phyloP scores from a whole-genome alignment of 2,113 vertebrate species.

The Bubo bubo region DNA sequence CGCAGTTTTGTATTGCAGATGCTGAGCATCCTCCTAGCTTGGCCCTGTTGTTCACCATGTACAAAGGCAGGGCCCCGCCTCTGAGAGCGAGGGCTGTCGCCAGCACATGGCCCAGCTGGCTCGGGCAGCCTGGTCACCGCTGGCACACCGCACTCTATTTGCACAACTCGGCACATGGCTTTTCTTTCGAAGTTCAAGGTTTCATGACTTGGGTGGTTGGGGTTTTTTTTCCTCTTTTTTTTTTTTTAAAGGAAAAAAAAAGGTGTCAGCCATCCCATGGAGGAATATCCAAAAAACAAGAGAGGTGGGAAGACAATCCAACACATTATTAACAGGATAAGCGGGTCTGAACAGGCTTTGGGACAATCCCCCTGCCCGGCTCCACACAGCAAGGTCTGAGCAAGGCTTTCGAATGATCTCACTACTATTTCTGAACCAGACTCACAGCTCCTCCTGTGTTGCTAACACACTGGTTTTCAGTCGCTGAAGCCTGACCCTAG shows the following conservation, averaged over 20 bases:
- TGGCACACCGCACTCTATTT: not conserved
- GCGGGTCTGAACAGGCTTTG: not conserved
- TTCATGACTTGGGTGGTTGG: not conserved
- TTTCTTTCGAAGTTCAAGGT: not conserved
- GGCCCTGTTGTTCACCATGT: accelerated
- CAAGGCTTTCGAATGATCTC: not conserved
- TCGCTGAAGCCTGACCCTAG: not conserved
- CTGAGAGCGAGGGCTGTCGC: not conserved
- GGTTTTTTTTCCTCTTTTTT: accelerated
- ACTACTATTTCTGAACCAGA: not conserved
- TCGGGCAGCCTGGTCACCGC: not conserved
- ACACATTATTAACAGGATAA: not conserved
- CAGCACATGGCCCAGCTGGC: not conserved
- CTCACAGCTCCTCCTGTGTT: not conserved
- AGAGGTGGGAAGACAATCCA: not conserved
- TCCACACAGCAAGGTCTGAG: not conserved
- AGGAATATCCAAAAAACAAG: not conserved
- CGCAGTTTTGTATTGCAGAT: accelerated
- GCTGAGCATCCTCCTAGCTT: not conserved
- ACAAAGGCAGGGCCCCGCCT: not conserved
- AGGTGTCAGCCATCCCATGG: not conserved
- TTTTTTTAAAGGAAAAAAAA: not conserved
- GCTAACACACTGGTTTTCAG: not conserved
- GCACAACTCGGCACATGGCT: not conserved
- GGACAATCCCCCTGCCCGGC: not conserved